These are phyloP conservation scores for Choristoneura fumiferana DNA, from an alignment of 1,140 invertebrate genomes.

Conservation along the genomic window DNA sequence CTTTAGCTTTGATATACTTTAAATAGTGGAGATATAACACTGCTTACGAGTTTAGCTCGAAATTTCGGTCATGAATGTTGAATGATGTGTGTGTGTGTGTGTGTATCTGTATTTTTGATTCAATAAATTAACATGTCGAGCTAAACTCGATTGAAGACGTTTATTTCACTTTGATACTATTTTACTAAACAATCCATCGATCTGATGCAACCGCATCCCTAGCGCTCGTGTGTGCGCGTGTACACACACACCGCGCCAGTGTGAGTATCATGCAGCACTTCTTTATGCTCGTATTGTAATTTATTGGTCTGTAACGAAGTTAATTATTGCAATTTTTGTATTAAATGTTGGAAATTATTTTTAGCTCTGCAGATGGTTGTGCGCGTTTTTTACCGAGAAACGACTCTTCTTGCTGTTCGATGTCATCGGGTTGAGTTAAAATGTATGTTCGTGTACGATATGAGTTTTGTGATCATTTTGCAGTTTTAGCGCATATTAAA, in stretches of 20 bases:
- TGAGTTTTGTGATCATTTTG: no score
- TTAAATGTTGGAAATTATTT: constrained; percentile 77
- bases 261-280: constrained; percentile 66
- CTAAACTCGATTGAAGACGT: no score
- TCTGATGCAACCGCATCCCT: constrained; percentile 28
- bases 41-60: no score
- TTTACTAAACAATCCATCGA: constrained; percentile 17
- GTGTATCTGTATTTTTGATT: no score
- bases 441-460: no score
- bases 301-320: constrained; percentile 77
- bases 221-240: constrained; percentile 29
- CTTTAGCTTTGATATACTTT: no score
- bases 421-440: neutral
- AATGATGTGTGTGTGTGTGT: no score
- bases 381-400: constrained; percentile 58
- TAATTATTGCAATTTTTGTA: constrained; percentile 78
- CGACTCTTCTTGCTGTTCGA: constrained; percentile 19
- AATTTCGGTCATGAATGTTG: no score
- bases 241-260: constrained; percentile 24
- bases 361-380: constrained; percentile 53
- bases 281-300: constrained; percentile 74
- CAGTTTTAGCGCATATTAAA: no score
- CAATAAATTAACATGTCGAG: no score
- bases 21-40: no score
- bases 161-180: no score